A percentile compares a stretch with the other conserved stretches of the same genome.
Conservation (phyloP, 2,888 invertebrate species). For the Ecliptopera silaceata region DNA sequence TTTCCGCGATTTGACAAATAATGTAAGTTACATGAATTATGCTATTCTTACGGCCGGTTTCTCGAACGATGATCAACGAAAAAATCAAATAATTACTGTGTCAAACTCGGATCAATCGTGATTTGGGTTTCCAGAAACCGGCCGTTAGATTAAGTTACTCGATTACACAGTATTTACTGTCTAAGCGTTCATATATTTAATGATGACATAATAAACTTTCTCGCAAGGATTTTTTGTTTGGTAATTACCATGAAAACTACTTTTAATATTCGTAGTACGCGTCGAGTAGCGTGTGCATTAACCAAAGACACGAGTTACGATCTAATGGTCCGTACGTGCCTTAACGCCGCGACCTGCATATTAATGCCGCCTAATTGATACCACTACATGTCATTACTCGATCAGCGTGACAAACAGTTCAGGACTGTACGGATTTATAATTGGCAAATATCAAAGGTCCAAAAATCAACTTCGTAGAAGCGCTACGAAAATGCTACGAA, state of each 20-base stretch:
- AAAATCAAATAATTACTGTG: too few relatives aligned
- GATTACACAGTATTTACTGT: too few relatives aligned
- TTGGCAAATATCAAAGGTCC: constrained; percentile 14
- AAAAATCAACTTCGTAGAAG: constrained; percentile 25
- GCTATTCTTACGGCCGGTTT: too few relatives aligned
- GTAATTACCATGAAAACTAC: background rate
- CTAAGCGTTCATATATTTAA: too few relatives aligned
- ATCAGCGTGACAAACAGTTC: constrained; percentile 6
- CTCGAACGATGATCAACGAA: too few relatives aligned
- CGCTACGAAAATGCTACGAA: constrained; percentile 59
- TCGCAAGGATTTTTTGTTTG: background rate
- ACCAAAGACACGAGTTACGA: constrained; percentile 42
- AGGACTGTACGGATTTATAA: background rate
- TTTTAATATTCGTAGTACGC: constrained; percentile 27
- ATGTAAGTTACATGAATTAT: too few relatives aligned
- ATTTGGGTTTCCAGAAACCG: too few relatives aligned
- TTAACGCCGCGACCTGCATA: constrained; percentile 56
- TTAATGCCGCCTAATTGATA: constrained; percentile 59
- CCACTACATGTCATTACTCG: constrained; percentile 13
- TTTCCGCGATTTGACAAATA: too few relatives aligned
- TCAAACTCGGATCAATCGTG: too few relatives aligned
- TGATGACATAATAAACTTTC: too few relatives aligned
- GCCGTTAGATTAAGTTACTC: too few relatives aligned
- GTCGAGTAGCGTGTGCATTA: constrained; percentile 28
- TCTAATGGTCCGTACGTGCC: constrained; percentile 55